Base-by-base conservation (phyloP, 2,888 invertebrate species). In the Dione juno region DNA sequence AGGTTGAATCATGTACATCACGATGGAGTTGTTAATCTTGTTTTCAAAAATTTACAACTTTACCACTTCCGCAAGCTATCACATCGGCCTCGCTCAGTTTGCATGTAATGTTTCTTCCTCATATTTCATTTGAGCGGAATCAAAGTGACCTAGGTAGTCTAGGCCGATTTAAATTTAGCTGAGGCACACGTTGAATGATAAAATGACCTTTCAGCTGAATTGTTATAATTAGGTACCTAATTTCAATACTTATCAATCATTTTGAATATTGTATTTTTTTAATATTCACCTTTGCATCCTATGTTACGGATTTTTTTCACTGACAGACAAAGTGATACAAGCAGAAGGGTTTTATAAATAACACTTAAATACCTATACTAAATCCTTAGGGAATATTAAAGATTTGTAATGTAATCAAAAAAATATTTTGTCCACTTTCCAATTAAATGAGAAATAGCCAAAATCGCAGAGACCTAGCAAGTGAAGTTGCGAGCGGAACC, bases 81-180 rank as follows among this genome's bases (percentile, higher is more conserved):
- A 16, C 16, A 61, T 16, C 28, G 61, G 45, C 61, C 61, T 61
- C 61, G 61, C 11, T 61, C 50, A 52, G 16, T 61, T 66, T 57
- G 19, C 16, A 43, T n/a, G 45, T 35, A 61, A 40, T 58, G 41
- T 68, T 68, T 53, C 74, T 74, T 74, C 74, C 72, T 74, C 69
- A 65, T 69, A 61, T 72, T 70, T 67, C 41, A 58, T 66, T 52
- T 64, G 64, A 59, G 41, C 61, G 21, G 65, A 66, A 66, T 48
- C 64, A 50, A 61, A 63, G 45, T 59, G 68, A 69, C 72, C 72
- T 72, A 70, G 67, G 72, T 19, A 50, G 58, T 52, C 71, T 66
- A 72, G 70, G 72, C 63, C 67, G 48, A 53, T 72, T 72, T 70
- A 74, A 70, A 72, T 70, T 68, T 70, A 66, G 72, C 67, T n/a